Evolutionary conservation across 2,113 vertebrate species (phyloP).

Genomic region (Nesogale talazaci): DNA sequence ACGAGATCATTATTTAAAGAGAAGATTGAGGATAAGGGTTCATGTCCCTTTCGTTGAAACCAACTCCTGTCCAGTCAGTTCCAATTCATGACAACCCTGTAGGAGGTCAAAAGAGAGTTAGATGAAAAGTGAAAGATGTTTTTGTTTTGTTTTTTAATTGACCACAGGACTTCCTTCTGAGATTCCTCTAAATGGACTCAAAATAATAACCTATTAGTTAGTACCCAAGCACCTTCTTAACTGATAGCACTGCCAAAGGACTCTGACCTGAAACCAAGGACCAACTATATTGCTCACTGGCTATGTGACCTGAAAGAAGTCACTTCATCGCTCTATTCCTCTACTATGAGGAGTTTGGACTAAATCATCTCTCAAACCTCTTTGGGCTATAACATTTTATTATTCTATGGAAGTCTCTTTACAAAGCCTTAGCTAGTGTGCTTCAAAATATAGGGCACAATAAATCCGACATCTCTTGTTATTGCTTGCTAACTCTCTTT

Average conservation of each 20-base stretch:
- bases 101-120: not conserved
- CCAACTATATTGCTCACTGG: not conserved
- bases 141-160: not conserved
- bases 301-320: not conserved
- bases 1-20: not conserved
- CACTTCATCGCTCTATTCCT: not conserved
- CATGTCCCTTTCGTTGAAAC: not conserved
- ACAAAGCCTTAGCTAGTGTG: slow-evolving; percentile 32
- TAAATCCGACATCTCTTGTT: slow-evolving; percentile 43
- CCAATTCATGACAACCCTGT: not conserved
- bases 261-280: not conserved
- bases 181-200: not conserved
- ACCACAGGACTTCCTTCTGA: not conserved
- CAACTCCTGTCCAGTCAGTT: not conserved
- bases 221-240: not conserved
- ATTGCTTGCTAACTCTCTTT: slow-evolving; percentile 50
- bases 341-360: not conserved
- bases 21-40: not conserved
- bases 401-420: slow-evolving; percentile 18
- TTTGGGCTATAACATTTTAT: slow-evolving; percentile 23
- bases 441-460: slow-evolving; percentile 44
- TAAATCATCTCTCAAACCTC: slow-evolving; percentile 15
- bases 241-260: not conserved
- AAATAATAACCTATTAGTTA: not conserved
- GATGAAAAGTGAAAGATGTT: not conserved